Evolutionary conservation across 1,140 invertebrate genomes (phyloP).

Genomic region (Drosophila varians): DNA sequence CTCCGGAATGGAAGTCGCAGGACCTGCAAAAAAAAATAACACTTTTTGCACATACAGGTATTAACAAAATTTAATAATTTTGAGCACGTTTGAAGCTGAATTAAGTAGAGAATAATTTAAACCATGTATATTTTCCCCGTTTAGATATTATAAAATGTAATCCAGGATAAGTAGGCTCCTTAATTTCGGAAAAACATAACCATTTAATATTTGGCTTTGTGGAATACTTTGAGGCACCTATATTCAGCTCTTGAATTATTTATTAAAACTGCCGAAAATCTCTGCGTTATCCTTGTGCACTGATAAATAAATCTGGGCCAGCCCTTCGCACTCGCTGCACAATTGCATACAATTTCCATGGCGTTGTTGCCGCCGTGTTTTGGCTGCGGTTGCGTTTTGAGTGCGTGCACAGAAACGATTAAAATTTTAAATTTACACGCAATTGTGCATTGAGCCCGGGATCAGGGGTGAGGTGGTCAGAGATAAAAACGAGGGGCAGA

Average conservation of each 20-base stretch:
- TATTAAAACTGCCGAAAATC: neutral
- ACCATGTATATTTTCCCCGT: too few species aligned
- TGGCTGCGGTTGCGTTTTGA: conserved; percentile 45
- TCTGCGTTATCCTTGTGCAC: conserved; percentile 15
- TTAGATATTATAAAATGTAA: conserved; percentile 4
- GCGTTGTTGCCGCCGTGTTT: conserved; percentile 44
- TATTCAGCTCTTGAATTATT: neutral
- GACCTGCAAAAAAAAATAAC: too few species aligned
- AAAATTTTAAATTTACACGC: conserved; percentile 80
- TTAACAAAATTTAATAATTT: too few species aligned
- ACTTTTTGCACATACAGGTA: neutral
- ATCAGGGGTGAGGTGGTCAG: neutral
- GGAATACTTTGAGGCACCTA: neutral
- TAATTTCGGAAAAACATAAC: neutral
- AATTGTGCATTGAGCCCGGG: conserved; percentile 43
- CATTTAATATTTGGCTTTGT: neutral
- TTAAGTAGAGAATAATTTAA: too few species aligned
- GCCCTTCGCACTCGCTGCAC: neutral
- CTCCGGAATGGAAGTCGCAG: neutral
- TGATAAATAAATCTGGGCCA: conserved; percentile 8
- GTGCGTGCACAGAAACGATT: conserved; percentile 69
- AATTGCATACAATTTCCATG: conserved; percentile 51
- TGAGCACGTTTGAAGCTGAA: too few species aligned
- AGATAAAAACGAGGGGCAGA: neutral
- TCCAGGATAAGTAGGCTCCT: too few species aligned